These are phyloP conservation scores for Leptatherina wallacei DNA, from an alignment of 2,797 vertebrate genomes.

Conservation along the genomic window DNA sequence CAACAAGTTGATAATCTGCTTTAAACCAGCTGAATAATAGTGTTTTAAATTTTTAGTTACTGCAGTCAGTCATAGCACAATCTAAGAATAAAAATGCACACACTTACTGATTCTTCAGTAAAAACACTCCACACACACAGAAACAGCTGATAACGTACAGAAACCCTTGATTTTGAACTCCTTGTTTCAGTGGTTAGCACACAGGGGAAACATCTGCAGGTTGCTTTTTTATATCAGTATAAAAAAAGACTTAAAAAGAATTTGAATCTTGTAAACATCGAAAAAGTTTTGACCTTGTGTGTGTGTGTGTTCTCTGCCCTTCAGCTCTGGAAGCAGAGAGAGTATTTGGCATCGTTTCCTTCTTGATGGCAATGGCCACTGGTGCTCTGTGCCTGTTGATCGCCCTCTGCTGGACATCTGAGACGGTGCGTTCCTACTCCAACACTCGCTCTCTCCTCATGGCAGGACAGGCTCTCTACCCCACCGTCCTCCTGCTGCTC, in stretches of 20 bases:
- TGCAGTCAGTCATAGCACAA: neutral
- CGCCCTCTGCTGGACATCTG: conserved; percentile 84
- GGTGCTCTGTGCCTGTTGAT: conserved; percentile 81
- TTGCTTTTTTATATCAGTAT: neutral
- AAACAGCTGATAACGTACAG: neutral
- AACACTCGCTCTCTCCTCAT: conserved; percentile 84
- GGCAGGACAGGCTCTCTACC: conserved; percentile 80
- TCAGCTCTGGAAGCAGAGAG: conserved; percentile 76
- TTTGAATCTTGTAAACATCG: neutral
- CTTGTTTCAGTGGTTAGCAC: neutral
- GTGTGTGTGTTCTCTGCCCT: conserved; percentile 15
- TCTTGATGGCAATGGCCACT: conserved; percentile 81
- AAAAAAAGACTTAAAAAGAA: neutral
- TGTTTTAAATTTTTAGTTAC: neutral
- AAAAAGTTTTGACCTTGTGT: neutral
- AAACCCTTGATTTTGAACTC: neutral
- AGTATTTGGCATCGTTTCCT: conserved; percentile 81
- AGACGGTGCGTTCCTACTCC: conserved; percentile 82
- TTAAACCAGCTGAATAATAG: too few species aligned
- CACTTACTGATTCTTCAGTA: neutral
- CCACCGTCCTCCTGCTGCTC: conserved; percentile 82
- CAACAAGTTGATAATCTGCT: too few species aligned
- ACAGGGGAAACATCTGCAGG: neutral
- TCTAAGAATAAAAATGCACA: neutral
- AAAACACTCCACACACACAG: neutral